These are phyloP conservation scores for Sebastes taczanowskii DNA, from an alignment of 2,797 vertebrate species.

Conservation along the genomic window DNA sequence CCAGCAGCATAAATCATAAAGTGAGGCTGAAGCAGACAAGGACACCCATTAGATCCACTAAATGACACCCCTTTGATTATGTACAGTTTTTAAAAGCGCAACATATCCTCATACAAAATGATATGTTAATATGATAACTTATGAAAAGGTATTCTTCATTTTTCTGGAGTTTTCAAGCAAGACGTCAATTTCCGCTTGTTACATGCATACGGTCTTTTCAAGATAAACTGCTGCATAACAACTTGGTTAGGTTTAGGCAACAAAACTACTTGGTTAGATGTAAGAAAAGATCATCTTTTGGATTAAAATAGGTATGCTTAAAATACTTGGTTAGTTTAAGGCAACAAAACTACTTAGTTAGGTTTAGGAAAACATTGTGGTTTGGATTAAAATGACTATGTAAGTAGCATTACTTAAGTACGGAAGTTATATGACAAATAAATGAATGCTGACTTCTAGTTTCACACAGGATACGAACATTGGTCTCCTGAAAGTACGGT, in stretches of 20 bases:
- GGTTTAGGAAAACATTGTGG: not conserved
- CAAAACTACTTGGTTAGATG: not conserved
- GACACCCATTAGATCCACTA: slow-evolving; percentile 34
- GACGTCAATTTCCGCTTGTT: not conserved
- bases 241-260: not conserved
- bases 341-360: not conserved
- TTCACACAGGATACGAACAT: not conserved
- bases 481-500: not conserved
- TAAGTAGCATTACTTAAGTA: not conserved
- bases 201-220: not conserved
- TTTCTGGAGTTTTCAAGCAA: not conserved
- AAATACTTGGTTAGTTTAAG: not conserved
- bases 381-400: not conserved
- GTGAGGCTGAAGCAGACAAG: slow-evolving; percentile 9
- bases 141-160: not conserved
- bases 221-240: not conserved
- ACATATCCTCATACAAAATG: not conserved
- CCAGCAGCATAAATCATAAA: slow-evolving; percentile 29
- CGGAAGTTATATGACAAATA: not conserved
- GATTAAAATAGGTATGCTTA: not conserved
- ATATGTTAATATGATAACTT: not conserved
- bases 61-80: slow-evolving; percentile 23
- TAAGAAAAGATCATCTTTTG: not conserved
- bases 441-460: not conserved
- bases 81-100: not conserved